Conservation (phyloP, 2,113 vertebrate species). For the Hemiprocne comata region DNA sequence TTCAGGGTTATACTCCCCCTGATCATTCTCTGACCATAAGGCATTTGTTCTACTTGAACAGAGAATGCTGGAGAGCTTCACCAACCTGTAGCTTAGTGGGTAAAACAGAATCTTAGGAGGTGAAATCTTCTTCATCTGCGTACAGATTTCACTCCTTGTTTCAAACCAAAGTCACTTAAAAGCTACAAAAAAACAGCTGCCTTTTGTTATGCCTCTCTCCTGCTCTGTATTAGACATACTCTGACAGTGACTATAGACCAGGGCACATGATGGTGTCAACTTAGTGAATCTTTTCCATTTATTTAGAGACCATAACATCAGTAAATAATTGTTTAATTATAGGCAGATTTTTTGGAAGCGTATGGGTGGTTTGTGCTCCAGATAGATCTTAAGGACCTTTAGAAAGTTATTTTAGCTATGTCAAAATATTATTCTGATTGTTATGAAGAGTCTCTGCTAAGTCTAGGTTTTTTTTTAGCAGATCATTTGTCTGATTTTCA, state of each 20-base stretch:
- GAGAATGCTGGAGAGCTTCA: background rate
- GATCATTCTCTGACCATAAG: background rate
- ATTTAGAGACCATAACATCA: fast-evolving
- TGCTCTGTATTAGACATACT: fast-evolving
- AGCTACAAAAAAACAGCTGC: background rate
- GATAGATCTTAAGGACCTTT: background rate
- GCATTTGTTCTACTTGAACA: background rate
- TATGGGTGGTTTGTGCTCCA: background rate
- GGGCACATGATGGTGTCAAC: fast-evolving
- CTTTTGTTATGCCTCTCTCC: background rate
- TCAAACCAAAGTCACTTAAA: background rate
- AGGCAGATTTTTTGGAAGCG: fast-evolving
- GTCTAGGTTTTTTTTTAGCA: background rate
- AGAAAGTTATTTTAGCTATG: background rate
- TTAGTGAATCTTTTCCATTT: background rate
- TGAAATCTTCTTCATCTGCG: background rate
- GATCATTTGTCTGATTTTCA: background rate
- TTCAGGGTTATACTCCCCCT: background rate
- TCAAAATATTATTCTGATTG: background rate
- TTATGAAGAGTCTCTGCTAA: background rate
- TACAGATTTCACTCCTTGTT: background rate
- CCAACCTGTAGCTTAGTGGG: fast-evolving
- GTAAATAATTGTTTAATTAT: background rate
- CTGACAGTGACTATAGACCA: background rate
- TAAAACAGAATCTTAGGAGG: fast-evolving